Conservation (phyloP, 2,113 vertebrate species). For the Cavia porcellus region DNA sequence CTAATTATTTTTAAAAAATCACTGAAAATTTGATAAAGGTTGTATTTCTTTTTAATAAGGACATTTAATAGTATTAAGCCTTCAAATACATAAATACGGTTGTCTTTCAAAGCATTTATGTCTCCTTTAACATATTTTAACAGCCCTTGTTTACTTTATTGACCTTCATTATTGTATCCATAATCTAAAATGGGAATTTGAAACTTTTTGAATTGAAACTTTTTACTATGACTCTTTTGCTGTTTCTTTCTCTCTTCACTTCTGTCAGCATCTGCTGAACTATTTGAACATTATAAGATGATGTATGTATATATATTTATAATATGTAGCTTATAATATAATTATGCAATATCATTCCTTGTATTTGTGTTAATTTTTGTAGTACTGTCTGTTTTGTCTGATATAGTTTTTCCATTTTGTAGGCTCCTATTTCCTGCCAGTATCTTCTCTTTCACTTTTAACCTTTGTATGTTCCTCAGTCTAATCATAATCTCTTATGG, state of each 20-base stretch:
- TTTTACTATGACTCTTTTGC: too few species aligned
- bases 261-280: neutral
- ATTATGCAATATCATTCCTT: neutral
- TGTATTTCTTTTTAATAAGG: neutral
- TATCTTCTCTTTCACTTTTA: neutral
- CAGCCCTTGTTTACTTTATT: neutral
- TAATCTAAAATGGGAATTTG: neutral
- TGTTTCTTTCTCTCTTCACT: neutral
- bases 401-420: neutral
- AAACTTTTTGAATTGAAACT: neutral
- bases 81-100: neutral
- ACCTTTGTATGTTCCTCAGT: neutral
- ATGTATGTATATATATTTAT: neutral
- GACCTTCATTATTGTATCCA: neutral
- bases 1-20: neutral
- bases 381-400: neutral
- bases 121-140: neutral
- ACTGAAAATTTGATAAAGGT: neutral
- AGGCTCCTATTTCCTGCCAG: too few species aligned
- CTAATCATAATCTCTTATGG: neutral
- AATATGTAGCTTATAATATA: neutral
- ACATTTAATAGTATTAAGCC: neutral
- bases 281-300: neutral
- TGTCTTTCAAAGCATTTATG: neutral
- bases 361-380: neutral